Evolutionary conservation across 2,888 invertebrate genomes (phyloP).

Genomic region (Eumacrocentrus americanus): DNA sequence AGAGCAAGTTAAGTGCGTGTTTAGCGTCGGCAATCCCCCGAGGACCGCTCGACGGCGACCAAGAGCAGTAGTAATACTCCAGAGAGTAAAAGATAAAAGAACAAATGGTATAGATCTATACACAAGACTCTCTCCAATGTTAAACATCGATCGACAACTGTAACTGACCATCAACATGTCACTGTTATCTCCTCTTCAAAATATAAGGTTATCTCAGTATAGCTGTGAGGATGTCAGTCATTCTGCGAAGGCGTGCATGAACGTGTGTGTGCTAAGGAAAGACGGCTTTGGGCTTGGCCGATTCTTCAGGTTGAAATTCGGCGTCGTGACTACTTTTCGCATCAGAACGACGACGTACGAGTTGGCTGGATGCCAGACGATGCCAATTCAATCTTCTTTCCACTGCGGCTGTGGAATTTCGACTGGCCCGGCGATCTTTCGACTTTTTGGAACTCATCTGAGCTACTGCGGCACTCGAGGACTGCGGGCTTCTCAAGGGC

Average conservation of each 20-base stretch:
- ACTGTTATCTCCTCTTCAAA: neutral
- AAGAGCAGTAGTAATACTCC: constrained; percentile 32
- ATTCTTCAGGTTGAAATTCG: constrained; percentile 45
- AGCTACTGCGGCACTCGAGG: constrained; percentile 12
- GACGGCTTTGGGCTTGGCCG: neutral
- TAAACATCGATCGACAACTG: neutral
- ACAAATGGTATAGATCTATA: too few relatives aligned
- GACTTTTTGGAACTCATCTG: constrained; percentile 37
- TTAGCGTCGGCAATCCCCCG: constrained; percentile 47
- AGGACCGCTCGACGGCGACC: constrained; percentile 42
- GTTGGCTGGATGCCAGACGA: constrained; percentile 52
- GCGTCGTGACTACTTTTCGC: constrained; percentile 38
- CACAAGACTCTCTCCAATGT: too few relatives aligned
- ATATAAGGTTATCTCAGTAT: too few relatives aligned
- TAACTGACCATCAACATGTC: neutral
- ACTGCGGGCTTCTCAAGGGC: too few relatives aligned
- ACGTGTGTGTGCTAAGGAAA: too few relatives aligned
- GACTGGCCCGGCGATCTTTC: constrained; percentile 43
- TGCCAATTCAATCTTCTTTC: constrained; percentile 54
- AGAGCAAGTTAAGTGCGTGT: constrained; percentile 47
- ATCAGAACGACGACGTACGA: constrained; percentile 38
- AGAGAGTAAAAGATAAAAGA: too few relatives aligned
- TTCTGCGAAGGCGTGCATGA: too few relatives aligned
- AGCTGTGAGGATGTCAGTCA: too few relatives aligned
- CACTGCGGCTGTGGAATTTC: constrained; percentile 43